These are phyloP conservation scores for Bubo blakistoni DNA, from an alignment of 2,113 vertebrate genomes.

Conservation along the genomic window DNA sequence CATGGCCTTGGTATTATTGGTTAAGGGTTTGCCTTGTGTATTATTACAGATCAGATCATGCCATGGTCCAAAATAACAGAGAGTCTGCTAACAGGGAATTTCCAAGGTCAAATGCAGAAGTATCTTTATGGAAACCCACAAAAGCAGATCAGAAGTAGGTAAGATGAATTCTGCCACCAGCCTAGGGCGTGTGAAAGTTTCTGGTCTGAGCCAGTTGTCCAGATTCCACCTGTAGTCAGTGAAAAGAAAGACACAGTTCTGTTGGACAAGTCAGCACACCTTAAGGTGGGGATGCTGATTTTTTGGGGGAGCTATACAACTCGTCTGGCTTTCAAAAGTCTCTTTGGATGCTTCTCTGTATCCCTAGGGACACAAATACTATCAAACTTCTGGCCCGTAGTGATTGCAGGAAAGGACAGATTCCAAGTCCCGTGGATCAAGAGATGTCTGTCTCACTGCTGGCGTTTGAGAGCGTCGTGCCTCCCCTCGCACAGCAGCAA, in stretches of 20 bases:
- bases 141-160: neutral
- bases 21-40: neutral
- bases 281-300: neutral
- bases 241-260: neutral
- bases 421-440: fast-evolving
- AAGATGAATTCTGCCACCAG: neutral
- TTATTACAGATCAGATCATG: neutral
- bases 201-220: neutral
- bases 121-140: neutral
- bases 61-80: neutral
- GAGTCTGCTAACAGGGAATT: neutral
- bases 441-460: neutral
- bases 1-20: neutral
- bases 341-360: neutral
- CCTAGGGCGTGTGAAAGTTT: neutral
- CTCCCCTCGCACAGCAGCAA: neutral
- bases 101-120: neutral
- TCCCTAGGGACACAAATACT: neutral
- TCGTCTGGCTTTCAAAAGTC: neutral
- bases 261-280: neutral
- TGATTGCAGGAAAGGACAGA: neutral
- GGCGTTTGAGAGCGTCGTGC: neutral
- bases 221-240: neutral
- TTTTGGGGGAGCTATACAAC: neutral
- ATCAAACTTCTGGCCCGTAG: neutral